Evolutionary conservation across 2,113 vertebrate genomes (phyloP).

Genomic region (Rynchops niger): DNA sequence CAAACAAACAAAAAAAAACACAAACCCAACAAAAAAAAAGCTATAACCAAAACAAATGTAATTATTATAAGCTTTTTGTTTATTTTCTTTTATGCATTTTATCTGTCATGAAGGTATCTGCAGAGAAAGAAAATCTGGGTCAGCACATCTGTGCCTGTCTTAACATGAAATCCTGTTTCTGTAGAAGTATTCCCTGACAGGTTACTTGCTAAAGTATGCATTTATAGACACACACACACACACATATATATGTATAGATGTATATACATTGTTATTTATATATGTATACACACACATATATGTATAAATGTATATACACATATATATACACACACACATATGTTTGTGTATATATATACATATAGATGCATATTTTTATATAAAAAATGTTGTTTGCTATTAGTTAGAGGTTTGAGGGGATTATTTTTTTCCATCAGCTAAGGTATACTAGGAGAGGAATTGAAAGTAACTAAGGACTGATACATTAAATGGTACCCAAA

Average conservation of each 20-base stretch:
- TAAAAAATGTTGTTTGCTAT: background rate
- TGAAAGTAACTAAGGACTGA: background rate
- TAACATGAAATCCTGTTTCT: background rate
- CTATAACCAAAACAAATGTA: background rate
- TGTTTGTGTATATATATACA: background rate
- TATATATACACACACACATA: background rate
- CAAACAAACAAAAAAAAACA: too few relatives aligned
- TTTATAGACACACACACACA: background rate
- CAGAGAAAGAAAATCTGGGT: background rate
- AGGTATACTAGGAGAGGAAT: background rate
- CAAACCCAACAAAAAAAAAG: background rate
- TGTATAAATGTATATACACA: background rate
- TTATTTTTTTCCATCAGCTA: background rate
- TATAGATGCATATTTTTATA: background rate
- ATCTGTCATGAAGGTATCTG: background rate
- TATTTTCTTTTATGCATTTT: background rate
- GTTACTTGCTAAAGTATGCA: background rate
- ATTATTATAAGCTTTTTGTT: background rate
- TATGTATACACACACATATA: background rate
- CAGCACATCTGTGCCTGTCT: background rate
- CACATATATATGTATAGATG: background rate
- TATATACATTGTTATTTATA: background rate
- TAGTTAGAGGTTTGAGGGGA: accelerated
- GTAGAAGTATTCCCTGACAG: background rate
- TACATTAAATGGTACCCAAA: background rate